Evolutionary conservation across 2,113 vertebrate genomes (phyloP).

Genomic region (Dissostichus mawsoni): DNA sequence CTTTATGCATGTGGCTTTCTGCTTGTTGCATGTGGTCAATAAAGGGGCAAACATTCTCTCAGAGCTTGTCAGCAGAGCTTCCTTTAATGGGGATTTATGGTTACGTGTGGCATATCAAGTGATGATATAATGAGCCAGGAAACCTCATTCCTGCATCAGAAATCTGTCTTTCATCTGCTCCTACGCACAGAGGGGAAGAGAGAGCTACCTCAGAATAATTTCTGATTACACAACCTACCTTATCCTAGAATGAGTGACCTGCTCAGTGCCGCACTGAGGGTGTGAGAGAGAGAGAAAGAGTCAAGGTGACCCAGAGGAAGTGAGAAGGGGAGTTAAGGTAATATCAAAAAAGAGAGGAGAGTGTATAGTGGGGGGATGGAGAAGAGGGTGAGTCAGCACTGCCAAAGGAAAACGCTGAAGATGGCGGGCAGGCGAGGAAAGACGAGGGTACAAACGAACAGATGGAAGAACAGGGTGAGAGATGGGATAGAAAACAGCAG

Average conservation of each 20-base stretch:
- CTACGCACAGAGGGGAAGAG: slow-evolving; percentile 13
- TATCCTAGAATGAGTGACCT: slow-evolving; percentile 26
- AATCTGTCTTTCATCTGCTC: slow-evolving; percentile 48
- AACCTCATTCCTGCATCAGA: slow-evolving; percentile 26
- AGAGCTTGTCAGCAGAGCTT: slow-evolving; percentile 25
- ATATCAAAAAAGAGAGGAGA: slow-evolving; percentile 26
- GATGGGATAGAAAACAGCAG: slow-evolving; percentile 29
- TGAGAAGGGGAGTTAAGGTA: slow-evolving; percentile 27
- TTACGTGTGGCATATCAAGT: slow-evolving; percentile 23
- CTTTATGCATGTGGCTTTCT: slow-evolving; percentile 4
- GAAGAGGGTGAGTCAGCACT: slow-evolving; percentile 48
- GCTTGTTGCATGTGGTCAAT: slow-evolving; percentile 8
- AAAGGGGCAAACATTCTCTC: neutral
- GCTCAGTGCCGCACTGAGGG: slow-evolving; percentile 18
- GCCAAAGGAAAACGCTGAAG: slow-evolving; percentile 14
- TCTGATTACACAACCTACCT: slow-evolving; percentile 47
- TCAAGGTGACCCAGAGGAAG: slow-evolving; percentile 61
- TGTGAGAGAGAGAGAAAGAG: slow-evolving; percentile 30
- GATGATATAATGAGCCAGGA: slow-evolving; percentile 60
- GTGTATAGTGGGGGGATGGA: slow-evolving; percentile 3
- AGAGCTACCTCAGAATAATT: slow-evolving; percentile 27
- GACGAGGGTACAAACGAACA: slow-evolving; percentile 49
- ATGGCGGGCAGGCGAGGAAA: slow-evolving; percentile 15
- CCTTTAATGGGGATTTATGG: slow-evolving; percentile 21
- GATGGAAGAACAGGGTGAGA: slow-evolving; percentile 54